Conservation (phyloP, 2,113 vertebrate species). For the Lasiurus borealis region DNA sequence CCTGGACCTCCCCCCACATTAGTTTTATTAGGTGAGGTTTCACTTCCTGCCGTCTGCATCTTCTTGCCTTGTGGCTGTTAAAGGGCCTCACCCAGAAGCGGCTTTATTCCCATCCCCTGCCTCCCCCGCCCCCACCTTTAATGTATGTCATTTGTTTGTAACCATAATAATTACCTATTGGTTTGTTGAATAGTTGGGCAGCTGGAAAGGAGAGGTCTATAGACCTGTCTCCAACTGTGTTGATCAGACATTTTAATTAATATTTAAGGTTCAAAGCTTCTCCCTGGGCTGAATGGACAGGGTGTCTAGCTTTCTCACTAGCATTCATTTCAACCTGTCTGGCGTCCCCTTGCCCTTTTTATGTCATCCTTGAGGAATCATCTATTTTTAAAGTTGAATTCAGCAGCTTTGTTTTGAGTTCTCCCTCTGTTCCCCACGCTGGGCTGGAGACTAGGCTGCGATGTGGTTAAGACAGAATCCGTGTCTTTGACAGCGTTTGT, state of each 20-base stretch:
- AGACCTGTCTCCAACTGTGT: slow-evolving; percentile 58
- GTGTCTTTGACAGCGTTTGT: neutral
- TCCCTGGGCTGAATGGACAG: slow-evolving; percentile 46
- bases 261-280: slow-evolving; percentile 81
- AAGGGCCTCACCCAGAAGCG: slow-evolving; percentile 76
- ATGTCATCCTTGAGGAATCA: slow-evolving; percentile 27
- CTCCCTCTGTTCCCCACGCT: neutral
- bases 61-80: slow-evolving; percentile 56
- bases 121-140: slow-evolving; percentile 37
- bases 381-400: slow-evolving; percentile 47
- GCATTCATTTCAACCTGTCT: slow-evolving; percentile 21
- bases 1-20: neutral
- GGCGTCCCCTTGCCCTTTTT: slow-evolving; percentile 8
- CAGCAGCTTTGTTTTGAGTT: neutral
- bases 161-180: slow-evolving; percentile 82
- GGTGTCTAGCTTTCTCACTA: slow-evolving; percentile 44
- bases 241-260: slow-evolving; percentile 80
- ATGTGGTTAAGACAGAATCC: neutral
- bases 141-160: slow-evolving; percentile 76
- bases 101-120: slow-evolving; percentile 44
- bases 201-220: slow-evolving; percentile 62
- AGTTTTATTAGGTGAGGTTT: slow-evolving; percentile 66
- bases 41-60: slow-evolving; percentile 69
- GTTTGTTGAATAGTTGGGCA: slow-evolving; percentile 79
- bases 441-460: neutral